phyloP scores from a whole-genome alignment of 2,797 vertebrate genomes.

The Ibycter americanus region DNA sequence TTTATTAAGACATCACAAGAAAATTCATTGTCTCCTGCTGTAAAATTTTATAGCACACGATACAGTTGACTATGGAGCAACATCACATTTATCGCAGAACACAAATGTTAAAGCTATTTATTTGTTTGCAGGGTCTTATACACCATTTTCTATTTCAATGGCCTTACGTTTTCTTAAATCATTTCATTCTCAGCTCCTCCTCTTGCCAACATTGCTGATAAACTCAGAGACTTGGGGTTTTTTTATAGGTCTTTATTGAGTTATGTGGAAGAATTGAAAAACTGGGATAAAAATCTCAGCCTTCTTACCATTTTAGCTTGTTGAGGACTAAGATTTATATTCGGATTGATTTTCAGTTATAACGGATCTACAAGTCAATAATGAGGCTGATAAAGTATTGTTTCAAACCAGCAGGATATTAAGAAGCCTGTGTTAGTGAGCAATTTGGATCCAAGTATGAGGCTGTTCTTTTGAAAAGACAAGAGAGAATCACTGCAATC shows the following conservation, averaged over 20 bases:
- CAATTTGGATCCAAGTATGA: background rate
- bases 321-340: background rate
- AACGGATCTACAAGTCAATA: background rate
- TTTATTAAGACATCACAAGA: background rate
- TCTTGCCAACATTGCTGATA: background rate
- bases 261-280: background rate
- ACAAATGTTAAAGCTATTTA: background rate
- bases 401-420: conserved; percentile 19
- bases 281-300: background rate
- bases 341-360: background rate
- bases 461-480: background rate
- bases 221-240: fast-evolving
- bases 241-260: background rate
- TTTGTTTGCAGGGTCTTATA: background rate
- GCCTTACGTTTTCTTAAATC: background rate
- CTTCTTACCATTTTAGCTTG: background rate
- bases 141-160: background rate
- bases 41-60: background rate
- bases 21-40: background rate
- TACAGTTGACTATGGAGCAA: background rate
- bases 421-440: background rate
- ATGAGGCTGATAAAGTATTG: background rate
- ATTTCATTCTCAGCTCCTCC: background rate
- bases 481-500: background rate
- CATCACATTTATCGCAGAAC: background rate